These are phyloP conservation scores for Pteromalus puparum DNA, from an alignment of 1,140 invertebrate species.

Conservation along the genomic window DNA sequence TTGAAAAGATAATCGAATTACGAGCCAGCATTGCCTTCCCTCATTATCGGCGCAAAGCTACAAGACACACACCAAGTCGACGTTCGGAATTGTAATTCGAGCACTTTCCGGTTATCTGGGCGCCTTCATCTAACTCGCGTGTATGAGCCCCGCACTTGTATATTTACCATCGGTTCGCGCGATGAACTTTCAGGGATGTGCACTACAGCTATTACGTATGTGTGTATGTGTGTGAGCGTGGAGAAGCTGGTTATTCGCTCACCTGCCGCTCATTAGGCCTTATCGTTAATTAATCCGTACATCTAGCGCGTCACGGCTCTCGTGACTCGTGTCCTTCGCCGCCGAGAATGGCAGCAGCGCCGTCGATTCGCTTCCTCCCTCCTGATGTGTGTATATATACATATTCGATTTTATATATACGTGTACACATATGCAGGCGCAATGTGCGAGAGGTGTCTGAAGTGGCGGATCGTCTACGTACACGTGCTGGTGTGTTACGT, in stretches of 20 bases:
- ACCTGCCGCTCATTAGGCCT: conserved; percentile 75
- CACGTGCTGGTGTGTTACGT: neutral
- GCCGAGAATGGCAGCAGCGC: neutral
- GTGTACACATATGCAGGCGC: neutral
- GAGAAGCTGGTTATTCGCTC: conserved; percentile 60
- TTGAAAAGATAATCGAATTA: conserved; percentile 39
- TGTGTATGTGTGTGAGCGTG: conserved; percentile 5
- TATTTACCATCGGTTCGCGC: conserved; percentile 31
- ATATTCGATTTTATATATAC: neutral
- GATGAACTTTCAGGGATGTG: conserved; percentile 41
- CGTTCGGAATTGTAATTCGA: conserved; percentile 24
- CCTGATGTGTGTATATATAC: neutral
- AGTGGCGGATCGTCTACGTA: neutral
- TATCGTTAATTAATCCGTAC: conserved; percentile 76
- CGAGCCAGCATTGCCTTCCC: neutral
- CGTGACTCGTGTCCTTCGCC: conserved; percentile 72
- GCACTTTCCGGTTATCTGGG: conserved; percentile 38
- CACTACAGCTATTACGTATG: conserved; percentile 53
- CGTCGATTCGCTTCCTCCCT: conserved; percentile 10
- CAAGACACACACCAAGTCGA: neutral
- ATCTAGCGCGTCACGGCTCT: conserved; percentile 72
- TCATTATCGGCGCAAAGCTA: conserved; percentile 27
- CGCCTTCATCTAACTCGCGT: conserved; percentile 42
- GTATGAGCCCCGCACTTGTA: conserved; percentile 33
- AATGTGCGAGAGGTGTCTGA: neutral